Base-by-base conservation (phyloP, 92 coral and sea anemone species). In the Porites cylindrica region DNA sequence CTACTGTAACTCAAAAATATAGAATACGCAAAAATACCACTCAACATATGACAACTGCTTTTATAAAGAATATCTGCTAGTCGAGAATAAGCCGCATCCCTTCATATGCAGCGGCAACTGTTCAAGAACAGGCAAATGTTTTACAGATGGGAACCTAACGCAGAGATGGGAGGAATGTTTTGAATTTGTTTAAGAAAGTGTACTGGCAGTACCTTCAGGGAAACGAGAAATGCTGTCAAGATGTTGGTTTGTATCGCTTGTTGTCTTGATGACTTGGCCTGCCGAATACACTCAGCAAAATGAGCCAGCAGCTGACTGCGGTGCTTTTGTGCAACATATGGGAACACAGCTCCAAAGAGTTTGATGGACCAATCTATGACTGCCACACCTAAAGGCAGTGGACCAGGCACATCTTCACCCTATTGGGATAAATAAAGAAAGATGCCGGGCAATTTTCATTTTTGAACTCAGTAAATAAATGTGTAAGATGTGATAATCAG, bases 391-490 rank as follows among this genome's bases (percentile, higher is more conserved):
- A 97, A 85, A 0, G 99, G 98, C 72, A 97, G 76, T 26, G 99
- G 99, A 18, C 99, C 99, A n/a, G 99, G 99, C 8, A 91, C 87
- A 78, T 97, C 99, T 80, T 92, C 94, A 72, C 96, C 96, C 98
- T 97, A 0, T 38, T 38, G 19, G 8, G 24, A 83, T 52, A 7
- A 62, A 24, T 77, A 12, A 69, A 38, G 47, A 38, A 13, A 51
- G 16, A 3, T 51, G 14, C 71, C 8, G 29, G 43, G 8, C 43
- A 5, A 23, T 32, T 10, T 9, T 11, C 11, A 81, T 20, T 3
- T 0, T 3, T 59, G 20, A 0, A 10, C 12, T 67, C 16, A 9
- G 38, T 56, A 56, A 56, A 56, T 38, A 0, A 38, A 38, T 38
- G 47, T 38, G 6, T 4, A 4, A 38, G 47, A 38, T 38, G 47